Percentiles rank a stretch among this genome's conserved stretches.
Conservation (phyloP, 37 sponge, comb jelly and placozoan species). For the Lycopodina hypogea region DNA sequence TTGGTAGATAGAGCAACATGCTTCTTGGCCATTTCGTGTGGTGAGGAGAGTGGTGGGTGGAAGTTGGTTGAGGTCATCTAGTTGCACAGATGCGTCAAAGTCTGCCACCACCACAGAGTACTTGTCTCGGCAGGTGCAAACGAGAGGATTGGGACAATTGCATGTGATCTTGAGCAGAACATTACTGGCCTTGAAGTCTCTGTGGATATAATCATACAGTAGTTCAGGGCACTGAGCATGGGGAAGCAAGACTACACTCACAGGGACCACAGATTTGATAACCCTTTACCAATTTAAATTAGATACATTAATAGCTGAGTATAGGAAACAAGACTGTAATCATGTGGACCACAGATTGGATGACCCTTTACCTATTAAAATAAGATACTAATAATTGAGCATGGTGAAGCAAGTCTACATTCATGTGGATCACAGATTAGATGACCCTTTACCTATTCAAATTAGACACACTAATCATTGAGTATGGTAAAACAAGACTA, state of each 20-base stretch:
- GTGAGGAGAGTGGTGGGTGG: background rate
- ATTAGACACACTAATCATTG: no score
- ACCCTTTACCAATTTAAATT: no score
- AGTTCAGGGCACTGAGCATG: conserved; percentile 24
- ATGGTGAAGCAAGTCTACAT: no score
- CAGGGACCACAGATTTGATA: conserved; percentile 25
- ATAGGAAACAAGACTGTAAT: no score
- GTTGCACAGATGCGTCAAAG: conserved; percentile 39
- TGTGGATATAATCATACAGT: conserved; percentile 11
- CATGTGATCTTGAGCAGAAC: conserved; percentile 26
- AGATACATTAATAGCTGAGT: conserved; percentile 5
- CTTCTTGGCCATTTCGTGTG: background rate
- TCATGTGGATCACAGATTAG: no score
- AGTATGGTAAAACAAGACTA: no score
- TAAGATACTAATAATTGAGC: no score
- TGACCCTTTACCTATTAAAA: no score
- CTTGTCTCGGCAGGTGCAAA: conserved; percentile 19
- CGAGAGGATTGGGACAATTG: conserved; percentile 3
- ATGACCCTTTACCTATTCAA: no score
- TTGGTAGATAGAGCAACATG: background rate
- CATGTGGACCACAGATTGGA: no score
- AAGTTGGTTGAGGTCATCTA: background rate
- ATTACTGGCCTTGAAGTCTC: conserved; percentile 44
- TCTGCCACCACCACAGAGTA: conserved; percentile 30
- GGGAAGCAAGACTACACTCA: conserved; percentile 10